These are phyloP conservation scores for Microtus richardsoni DNA, from an alignment of 2,113 vertebrate species.

Conservation along the genomic window DNA sequence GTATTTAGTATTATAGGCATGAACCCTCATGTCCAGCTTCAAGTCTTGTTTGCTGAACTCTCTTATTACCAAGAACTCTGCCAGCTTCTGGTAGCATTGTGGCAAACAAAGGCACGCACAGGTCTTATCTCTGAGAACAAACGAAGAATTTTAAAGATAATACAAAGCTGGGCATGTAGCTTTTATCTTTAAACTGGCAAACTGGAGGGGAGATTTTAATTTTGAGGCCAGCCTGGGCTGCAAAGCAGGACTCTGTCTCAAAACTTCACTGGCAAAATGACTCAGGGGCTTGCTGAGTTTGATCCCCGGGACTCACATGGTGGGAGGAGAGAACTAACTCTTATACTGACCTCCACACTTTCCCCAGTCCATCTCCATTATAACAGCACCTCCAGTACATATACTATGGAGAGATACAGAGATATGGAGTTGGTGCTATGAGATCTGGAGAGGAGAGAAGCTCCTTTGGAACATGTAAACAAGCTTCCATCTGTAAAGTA, in stretches of 20 bases:
- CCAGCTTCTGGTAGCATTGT: not conserved
- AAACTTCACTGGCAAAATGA: not conserved
- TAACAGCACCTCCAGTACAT: not conserved
- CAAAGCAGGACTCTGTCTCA: not conserved
- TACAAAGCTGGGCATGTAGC: not conserved
- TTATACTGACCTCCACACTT: not conserved
- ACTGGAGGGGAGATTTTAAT: not conserved
- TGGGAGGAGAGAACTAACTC: not conserved
- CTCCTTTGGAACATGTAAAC: not conserved
- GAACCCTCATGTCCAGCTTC: not conserved
- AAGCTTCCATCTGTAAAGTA: not conserved
- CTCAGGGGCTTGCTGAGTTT: not conserved
- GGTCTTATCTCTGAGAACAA: not conserved
- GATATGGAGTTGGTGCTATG: not conserved
- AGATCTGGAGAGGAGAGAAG: constrained; percentile 18
- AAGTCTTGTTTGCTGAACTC: constrained; percentile 17
- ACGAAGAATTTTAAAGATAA: not conserved
- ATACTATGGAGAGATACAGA: not conserved
- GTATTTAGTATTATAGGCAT: not conserved
- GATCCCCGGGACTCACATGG: not conserved
- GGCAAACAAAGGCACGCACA: not conserved
- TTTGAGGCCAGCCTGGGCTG: not conserved
- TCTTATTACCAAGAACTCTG: constrained; percentile 73
- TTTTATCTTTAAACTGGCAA: not conserved
- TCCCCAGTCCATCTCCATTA: not conserved